Base-by-base conservation (phyloP, 2,797 vertebrate genomes). In the Tenualosa thibaudeaui region DNA sequence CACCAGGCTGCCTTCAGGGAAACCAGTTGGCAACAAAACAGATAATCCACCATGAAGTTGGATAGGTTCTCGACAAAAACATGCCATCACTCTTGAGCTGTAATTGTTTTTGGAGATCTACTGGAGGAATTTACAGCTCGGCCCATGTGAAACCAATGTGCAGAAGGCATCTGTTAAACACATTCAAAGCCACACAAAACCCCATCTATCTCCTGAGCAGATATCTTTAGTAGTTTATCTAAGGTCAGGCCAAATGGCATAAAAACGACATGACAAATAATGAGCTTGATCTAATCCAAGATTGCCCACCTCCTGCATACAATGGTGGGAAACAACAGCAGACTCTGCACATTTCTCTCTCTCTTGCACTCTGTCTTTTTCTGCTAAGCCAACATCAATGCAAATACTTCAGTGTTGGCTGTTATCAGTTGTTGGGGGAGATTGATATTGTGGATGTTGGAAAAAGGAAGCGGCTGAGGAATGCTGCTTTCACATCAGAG, bases 241-340 rank as follows among this genome's bases (percentile, higher is more conserved):
- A 82, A 82, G 84, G 37, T 78, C 46, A 75, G 58, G 86, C 85
- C 87, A 90, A 89, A 43, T 87, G 82, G 86, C 58, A 78, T 78
- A 13, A 86, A 87, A 85, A 84, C 82, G 5, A 43, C 82, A 40
- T 40, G 71, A 83, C 87, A 86, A 88, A 89, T 86, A 84, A 86
- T 51, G 49, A 43, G 81, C 49, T 83, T 60, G 56, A 71, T 58
- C 62, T 82, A 86, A 54, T 84, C 86, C 78, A 50, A 60, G 85
- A 88, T 86, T 81, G 75, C 87, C 83, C 31, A 81, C 49, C 62
- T 88, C 62, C 81, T 81, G 60, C 53, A 83, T 68, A 89, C 87
- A 90, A 84, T 87, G 83, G 82, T 88, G 89, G 84, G 87, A 90
- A 88, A 86, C 78, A 49, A 7, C 84, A 86, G 50, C 31, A 75